phyloP scores from a whole-genome alignment of 2,797 vertebrate species.

The Phalloptychus januarius region DNA sequence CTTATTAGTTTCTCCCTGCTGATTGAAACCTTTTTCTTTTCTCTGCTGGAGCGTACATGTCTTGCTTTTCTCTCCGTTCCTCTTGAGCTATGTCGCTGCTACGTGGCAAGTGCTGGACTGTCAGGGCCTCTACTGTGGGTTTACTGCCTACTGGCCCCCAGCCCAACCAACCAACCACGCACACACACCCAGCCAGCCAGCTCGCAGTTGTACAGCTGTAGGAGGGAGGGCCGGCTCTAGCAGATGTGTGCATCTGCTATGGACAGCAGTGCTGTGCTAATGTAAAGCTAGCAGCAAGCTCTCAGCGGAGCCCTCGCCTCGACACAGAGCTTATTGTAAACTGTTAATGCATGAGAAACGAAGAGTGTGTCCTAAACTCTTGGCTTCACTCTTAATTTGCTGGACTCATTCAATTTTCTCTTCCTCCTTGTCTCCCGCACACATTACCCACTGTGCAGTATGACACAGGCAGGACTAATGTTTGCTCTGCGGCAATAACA shows the following conservation, averaged over 20 bases:
- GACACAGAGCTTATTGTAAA: conserved; percentile 56
- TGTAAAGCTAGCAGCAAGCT: conserved; percentile 46
- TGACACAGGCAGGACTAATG: conserved; percentile 76
- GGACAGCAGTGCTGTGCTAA: conserved; percentile 43
- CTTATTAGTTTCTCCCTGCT: conserved; percentile 5
- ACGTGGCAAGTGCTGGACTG: conserved; percentile 70
- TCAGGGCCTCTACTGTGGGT: conserved; percentile 70
- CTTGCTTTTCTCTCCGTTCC: conserved; percentile 2
- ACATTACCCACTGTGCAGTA: conserved; percentile 59
- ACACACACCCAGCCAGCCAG: conserved; percentile 36
- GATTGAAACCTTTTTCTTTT: neutral
- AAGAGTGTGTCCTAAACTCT: conserved; percentile 37
- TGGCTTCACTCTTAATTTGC: conserved; percentile 50
- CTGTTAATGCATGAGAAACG: conserved; percentile 21
- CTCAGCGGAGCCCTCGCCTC: conserved; percentile 14
- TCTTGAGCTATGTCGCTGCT: conserved; percentile 57
- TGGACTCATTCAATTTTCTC: conserved; percentile 59
- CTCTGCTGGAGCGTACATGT: neutral
- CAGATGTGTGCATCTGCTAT: conserved; percentile 69
- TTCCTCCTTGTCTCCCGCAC: conserved; percentile 15
- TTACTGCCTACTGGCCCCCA: conserved; percentile 73
- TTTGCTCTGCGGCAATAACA: conserved; percentile 79
- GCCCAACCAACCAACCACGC: conserved; percentile 58
- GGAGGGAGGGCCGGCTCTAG: conserved; percentile 60
- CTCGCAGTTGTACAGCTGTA: conserved; percentile 68